A percentile compares a stretch with the other conserved stretches of the same genome.
Conservation (phyloP, 1,140 invertebrate species). For the Adoxophyes honmai region DNA sequence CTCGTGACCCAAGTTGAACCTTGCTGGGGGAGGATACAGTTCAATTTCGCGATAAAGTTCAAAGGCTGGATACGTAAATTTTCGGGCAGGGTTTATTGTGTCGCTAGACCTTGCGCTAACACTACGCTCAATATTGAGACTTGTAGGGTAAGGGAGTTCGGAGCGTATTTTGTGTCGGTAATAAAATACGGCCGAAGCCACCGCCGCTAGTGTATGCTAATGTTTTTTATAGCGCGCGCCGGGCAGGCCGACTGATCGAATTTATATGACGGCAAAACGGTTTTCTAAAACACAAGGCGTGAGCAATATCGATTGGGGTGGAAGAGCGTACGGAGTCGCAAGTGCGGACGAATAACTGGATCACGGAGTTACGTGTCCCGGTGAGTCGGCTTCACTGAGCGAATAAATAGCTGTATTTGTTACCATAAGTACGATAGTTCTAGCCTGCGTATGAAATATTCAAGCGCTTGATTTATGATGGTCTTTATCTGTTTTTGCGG, state of each 20-base stretch:
- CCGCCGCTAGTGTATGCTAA: conserved; percentile 37
- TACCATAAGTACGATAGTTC: too few species aligned
- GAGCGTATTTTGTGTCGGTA: conserved; percentile 26
- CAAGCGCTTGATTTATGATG: neutral
- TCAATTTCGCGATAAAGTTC: too few species aligned
- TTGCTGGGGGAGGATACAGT: too few species aligned
- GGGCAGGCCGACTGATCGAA: conserved; percentile 34
- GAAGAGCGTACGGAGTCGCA: neutral
- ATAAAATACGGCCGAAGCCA: conserved; percentile 26
- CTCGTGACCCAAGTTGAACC: neutral
- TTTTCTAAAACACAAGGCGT: conserved; percentile 9
- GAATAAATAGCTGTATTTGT: neutral
- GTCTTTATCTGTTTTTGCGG: neutral
- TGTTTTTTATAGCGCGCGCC: conserved; percentile 33
- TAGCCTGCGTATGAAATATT: conserved; percentile 1
- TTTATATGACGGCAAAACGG: conserved; percentile 30
- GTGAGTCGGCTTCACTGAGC: conserved; percentile 1
- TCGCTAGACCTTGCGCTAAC: too few species aligned
- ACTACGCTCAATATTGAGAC: too few species aligned
- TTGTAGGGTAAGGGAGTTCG: neutral
- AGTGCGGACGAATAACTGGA: neutral
- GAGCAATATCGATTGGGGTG: neutral
- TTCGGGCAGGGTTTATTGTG: too few species aligned
- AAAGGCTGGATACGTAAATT: too few species aligned
- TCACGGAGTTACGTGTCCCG: neutral